Conservation (phyloP, 2,888 invertebrate species). For the Helobdella robusta region DNA sequence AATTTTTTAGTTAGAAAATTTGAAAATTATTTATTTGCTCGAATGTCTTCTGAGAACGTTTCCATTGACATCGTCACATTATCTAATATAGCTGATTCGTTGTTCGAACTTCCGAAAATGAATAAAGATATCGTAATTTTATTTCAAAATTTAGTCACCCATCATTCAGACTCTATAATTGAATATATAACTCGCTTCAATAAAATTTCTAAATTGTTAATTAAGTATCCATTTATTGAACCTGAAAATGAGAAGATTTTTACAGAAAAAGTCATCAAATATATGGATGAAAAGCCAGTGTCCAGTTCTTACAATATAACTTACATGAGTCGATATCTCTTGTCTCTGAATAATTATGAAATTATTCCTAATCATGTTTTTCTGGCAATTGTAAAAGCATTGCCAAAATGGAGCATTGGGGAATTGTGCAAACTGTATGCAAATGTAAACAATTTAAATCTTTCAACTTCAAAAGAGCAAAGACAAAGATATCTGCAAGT, state of each 20-base stretch:
- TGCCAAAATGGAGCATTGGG: background rate
- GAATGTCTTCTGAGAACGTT: conserved; percentile 10
- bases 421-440: conserved; percentile 3
- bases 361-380: conserved; percentile 16
- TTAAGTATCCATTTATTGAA: conserved; percentile 27
- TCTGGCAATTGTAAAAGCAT: background rate
- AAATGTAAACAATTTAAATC: background rate
- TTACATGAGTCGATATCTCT: background rate
- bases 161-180: conserved; percentile 32
- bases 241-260: conserved; percentile 29
- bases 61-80: conserved; percentile 33
- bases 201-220: conserved; percentile 34
- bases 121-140: conserved; percentile 30
- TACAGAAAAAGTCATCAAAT: conserved; percentile 28
- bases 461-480: background rate
- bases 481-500: background rate
- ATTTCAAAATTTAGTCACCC: conserved; percentile 30
- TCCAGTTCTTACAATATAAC: conserved; percentile 2
- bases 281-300: conserved; percentile 16
- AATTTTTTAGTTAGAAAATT: conserved; percentile 21
- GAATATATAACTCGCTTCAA: conserved; percentile 32
- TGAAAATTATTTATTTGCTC: conserved; percentile 28
- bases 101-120: conserved; percentile 28
- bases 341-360: background rate
- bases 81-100: conserved; percentile 35